These are phyloP conservation scores for Hypselothyrea guttata DNA, from an alignment of 2,888 invertebrate genomes.

Conservation along the genomic window DNA sequence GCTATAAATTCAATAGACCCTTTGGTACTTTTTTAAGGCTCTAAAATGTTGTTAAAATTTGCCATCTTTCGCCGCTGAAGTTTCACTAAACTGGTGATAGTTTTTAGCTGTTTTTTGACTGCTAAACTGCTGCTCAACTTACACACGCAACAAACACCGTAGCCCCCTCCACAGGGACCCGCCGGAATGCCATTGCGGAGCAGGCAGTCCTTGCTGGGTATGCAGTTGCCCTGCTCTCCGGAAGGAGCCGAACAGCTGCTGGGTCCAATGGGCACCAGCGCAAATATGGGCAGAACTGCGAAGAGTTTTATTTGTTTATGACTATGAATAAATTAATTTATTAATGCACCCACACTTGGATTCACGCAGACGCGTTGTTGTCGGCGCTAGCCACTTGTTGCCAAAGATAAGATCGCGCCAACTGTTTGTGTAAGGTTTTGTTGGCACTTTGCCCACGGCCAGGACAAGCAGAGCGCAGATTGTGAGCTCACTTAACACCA, in stretches of 20 bases:
- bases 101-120: background rate
- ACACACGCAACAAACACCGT: slow-evolving; percentile 82
- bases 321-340: no score
- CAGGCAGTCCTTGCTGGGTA: slow-evolving; percentile 87
- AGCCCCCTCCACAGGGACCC: slow-evolving; percentile 88
- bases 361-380: slow-evolving; percentile 61
- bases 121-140: no score
- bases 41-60: no score
- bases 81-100: slow-evolving; percentile 86
- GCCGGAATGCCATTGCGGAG: slow-evolving; percentile 88
- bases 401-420: slow-evolving; percentile 81
- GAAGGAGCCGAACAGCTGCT: slow-evolving; percentile 89
- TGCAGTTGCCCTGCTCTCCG: slow-evolving; percentile 92
- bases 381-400: slow-evolving; percentile 66
- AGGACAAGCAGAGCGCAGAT: slow-evolving; percentile 38
- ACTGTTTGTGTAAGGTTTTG: slow-evolving; percentile 46
- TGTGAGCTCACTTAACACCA: slow-evolving; percentile 15
- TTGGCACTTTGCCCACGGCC: slow-evolving; percentile 44
- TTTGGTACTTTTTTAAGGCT: no score
- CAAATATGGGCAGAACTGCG: slow-evolving; percentile 90
- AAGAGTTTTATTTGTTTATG: no score
- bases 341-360: slow-evolving; percentile 78
- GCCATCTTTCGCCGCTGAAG: slow-evolving; percentile 91
- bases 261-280: slow-evolving; percentile 90
- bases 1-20: no score